Evolutionary conservation across 1,140 invertebrate genomes (phyloP), one percentile per base, ranked within the genome.

Genomic region (Daktulosphaira vitifoliae): DNA sequence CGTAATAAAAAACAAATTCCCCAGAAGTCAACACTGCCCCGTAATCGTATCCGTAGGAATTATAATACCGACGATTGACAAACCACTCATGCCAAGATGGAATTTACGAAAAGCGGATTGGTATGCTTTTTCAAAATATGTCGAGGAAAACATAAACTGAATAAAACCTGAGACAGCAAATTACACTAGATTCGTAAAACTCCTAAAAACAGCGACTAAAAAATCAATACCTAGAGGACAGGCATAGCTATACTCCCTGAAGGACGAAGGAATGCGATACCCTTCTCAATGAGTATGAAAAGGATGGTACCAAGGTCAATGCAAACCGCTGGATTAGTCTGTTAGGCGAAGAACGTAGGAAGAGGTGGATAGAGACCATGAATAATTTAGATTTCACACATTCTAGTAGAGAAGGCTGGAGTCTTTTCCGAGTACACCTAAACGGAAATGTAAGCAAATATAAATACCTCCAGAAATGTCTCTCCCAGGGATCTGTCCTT

Each of bases 1-100:
- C 1, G n/a, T 29, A 8, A 51, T 51, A 29, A n/a, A 29, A 26
- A 51, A 51, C 49, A 51, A 51, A 51, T 51, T 51, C n/a, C 16
- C n/a, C 2, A 51, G 26, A 51, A 29, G 49, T 51, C 49, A 29
- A 51, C n/a, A 51, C 11, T 51, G 49, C 49, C 26, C 49, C 2
- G n/a, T 51, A 29, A 51, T 18, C 26, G 26, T 33, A 7, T 29
- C 25, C 15, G 26, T 29, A 0, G 26, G n/a, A 51, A 51, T 50
- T n/a, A 50, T 26, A 50, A 50, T 50, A 23, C 48, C 8, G 23
- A 26, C 18, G 22, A 49, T 49, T 49, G 46, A 49, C 46, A 49
- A 49, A 25, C 22, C 22, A 25, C 22, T 13, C 13, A 49, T 25
- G 20, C 46, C 22, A 13, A 22, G n/a, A 23, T 49, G 46, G 46